Base-by-base conservation (phyloP, 2,888 invertebrate species). In the Drosophila melanosoma region DNA sequence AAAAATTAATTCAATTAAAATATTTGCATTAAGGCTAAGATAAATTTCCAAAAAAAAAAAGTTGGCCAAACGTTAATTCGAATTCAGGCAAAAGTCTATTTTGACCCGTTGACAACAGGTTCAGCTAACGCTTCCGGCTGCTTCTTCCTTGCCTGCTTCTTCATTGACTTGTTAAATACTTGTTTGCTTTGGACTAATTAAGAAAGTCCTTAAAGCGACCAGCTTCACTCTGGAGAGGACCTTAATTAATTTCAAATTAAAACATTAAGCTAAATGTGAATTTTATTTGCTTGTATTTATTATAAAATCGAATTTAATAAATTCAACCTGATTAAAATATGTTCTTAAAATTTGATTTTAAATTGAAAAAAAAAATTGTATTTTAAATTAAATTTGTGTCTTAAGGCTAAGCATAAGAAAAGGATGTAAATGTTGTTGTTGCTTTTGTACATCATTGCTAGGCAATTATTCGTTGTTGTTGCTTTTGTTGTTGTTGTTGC, bases 261-360 rank as follows among this genome's bases (percentile, higher is more conserved):
- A 36, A 33, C n/a, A 51, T 36, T 8, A 52, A 12, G 5, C 11
- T 67, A 60, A 60, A 38, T 40, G 15, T 26, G 8, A 26, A 54
- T 32, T 40, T 29, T 29, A 61, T 52, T 65, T 52, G 56, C 54
- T 54, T 53, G 3, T 26, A 20, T 53, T 62, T 36, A 68, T 54
- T 62, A 38, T 48, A 33, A 7, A 20, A 29, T 54, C 61, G 60
- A 64, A 74, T 36, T 69, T 69, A 64, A 64, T 68, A 62, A 65
- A 74, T 52, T 66, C 57, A 20, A 33, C 51, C 33, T 54, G 17
- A 20, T 32, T 36, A 15, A 53, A 32, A 48, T 56, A 17, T 36
- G 29, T 38, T 32, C 48, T 69, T 74, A 74, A 78, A 76, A 67
- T 71, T 80, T 17, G 20, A 75, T 74, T 77, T 79, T 72, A 57